phyloP scores from a whole-genome alignment of 1,140 invertebrate species.

The Lysiphlebus fabarum region DNA sequence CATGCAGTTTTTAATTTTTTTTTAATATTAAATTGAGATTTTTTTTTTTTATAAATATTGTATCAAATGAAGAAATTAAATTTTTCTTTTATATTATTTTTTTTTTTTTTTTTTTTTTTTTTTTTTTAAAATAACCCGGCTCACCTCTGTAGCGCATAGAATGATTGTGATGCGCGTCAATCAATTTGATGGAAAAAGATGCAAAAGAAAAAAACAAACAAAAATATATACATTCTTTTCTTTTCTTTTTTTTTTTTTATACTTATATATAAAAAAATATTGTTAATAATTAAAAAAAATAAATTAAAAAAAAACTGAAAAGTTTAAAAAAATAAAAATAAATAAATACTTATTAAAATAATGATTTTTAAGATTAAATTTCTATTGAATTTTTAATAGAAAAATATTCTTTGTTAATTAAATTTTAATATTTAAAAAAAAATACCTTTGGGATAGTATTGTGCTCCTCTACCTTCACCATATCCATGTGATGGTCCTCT shows the following conservation, averaged over 20 bases:
- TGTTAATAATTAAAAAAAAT: no score
- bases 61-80: no score
- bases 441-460: constrained; percentile 72
- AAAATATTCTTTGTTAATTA: constrained; percentile 18
- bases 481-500: constrained; percentile 66
- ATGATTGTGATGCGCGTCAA: constrained; percentile 53
- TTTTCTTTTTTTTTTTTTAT: no score
- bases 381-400: constrained; percentile 38
- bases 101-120: constrained; percentile 35
- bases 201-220: constrained; percentile 50
- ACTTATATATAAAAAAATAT: no score
- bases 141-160: constrained; percentile 55
- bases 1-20: no score
- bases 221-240: no score
- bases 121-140: constrained; percentile 44
- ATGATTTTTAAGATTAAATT: no score
- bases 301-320: no score
- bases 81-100: constrained; percentile 27
- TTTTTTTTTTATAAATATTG: no score
- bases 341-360: no score
- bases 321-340: no score
- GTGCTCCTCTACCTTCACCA: constrained; percentile 67
- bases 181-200: constrained; percentile 48
- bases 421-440: background rate
- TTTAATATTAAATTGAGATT: no score